phyloP scores from a whole-genome alignment of 2,888 invertebrate genomes.

The Himalopsyche anomala region DNA sequence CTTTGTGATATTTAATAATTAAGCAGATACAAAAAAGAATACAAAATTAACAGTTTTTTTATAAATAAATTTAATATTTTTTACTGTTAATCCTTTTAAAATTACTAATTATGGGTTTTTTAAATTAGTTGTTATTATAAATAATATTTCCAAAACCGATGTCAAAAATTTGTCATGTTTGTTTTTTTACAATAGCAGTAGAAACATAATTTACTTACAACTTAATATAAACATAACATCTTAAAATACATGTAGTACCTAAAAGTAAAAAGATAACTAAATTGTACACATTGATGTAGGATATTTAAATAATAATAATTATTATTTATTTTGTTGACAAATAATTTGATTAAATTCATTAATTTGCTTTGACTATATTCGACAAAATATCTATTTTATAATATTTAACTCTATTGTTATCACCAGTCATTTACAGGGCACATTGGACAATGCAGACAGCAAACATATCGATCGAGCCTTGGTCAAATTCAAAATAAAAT shows the following conservation, averaged over 20 bases:
- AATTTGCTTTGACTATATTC: slow-evolving; percentile 18
- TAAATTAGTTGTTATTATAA: not conserved
- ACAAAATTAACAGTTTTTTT: not conserved
- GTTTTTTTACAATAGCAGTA: slow-evolving; percentile 41
- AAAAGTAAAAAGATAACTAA: slow-evolving; percentile 46
- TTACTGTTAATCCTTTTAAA: slow-evolving; percentile 41
- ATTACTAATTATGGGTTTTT: not conserved
- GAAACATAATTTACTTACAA: slow-evolving; percentile 50
- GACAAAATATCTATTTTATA: slow-evolving; percentile 32
- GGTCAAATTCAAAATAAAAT: slow-evolving; percentile 61
- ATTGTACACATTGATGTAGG: slow-evolving; percentile 51
- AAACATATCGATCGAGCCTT: slow-evolving; percentile 43
- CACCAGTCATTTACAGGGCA: slow-evolving; percentile 53
- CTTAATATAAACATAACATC: slow-evolving; percentile 45
- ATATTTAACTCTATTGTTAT: slow-evolving; percentile 39
- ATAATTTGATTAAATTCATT: not conserved
- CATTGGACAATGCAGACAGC: slow-evolving; percentile 45
- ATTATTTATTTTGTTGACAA: slow-evolving; percentile 46
- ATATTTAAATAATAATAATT: slow-evolving; percentile 50
- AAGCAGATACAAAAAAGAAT: slow-evolving; percentile 29
- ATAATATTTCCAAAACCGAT: slow-evolving; percentile 56
- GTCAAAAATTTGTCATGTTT: slow-evolving; percentile 58
- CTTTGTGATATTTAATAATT: not conserved
- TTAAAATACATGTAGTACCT: slow-evolving; percentile 24
- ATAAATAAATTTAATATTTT: slow-evolving; percentile 19